Percentiles rank a stretch among this genome's conserved stretches.
These are phyloP conservation scores for Octodon degus DNA, from an alignment of 2,113 vertebrate species.

Conservation along the genomic window DNA sequence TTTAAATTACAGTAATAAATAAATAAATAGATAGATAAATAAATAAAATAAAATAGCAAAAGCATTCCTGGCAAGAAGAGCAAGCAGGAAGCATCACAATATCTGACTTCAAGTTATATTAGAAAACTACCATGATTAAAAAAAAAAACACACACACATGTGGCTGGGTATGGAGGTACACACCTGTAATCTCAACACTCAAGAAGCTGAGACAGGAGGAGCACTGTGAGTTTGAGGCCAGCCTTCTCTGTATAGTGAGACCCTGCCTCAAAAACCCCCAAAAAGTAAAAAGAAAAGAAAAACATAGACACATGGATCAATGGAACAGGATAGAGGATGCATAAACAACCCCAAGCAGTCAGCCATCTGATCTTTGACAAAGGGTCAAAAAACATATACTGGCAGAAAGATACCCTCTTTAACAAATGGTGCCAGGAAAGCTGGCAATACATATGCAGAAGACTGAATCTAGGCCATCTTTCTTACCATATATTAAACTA, in stretches of 20 bases:
- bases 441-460: neutral
- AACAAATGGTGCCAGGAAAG: neutral
- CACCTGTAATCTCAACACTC: neutral
- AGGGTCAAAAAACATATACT: neutral
- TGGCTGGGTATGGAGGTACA: neutral
- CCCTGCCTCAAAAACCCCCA: neutral
- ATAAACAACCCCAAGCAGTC: neutral
- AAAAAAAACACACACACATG: neutral
- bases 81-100: neutral
- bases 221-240: neutral
- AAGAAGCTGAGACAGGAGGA: neutral
- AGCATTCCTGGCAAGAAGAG: neutral
- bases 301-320: neutral
- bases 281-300: neutral
- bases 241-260: neutral
- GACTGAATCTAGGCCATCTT: neutral
- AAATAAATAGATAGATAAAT: too few relatives aligned
- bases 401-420: neutral
- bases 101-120: neutral
- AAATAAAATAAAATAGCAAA: neutral
- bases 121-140: neutral
- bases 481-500: neutral
- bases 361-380: neutral
- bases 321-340: neutral
- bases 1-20: too few relatives aligned